Base-by-base conservation (phyloP, 2,797 vertebrate species). In the Eupleurogrammus muticus region DNA sequence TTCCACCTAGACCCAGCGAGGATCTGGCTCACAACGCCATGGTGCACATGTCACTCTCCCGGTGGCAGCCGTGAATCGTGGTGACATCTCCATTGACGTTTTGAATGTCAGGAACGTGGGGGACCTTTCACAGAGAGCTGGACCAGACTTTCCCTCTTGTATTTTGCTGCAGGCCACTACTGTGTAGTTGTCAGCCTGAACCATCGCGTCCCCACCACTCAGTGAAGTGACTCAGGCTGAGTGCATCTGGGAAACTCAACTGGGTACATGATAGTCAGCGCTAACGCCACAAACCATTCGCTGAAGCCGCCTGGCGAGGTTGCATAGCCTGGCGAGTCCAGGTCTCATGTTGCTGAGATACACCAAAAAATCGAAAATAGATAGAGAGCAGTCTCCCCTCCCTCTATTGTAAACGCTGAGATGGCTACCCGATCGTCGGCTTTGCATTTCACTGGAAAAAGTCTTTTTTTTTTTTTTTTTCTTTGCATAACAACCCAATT, bases 21-120 rank as follows among this genome's bases (percentile, higher is more conserved):
- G 46, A 44, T 55, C 64, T 55, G 62, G 53, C 60, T 71, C 44
- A 47, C 2, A 44, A 75, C 54, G 68, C 51, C 23, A 9, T 5
- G n/a, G 35, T 52, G 56, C 53, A 70, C 49, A 49, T 71, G 77
- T 80, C 59, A 40, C 49, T 71, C 70, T 48, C 40, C n/a, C 10
- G 28, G 68, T 44, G 32, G 55, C 51, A 20, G 55, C 48, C 44
- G 12, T 14, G 38, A 73, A 55, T 11, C 34, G 38, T 56, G 0
- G 2, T 65, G 75, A 64, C 62, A 75, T 71, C 72, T 48, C 50
- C 23, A 14, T 17, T 49, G 81, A 66, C 11, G 40, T 64, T 77
- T 66, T 76, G 66, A 85, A 85, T 89, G 80, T 75, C 75, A 84
- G 44, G 28, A 55, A 77, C 9, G 35, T 9, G 36, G 36, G n/a